Conservation (phyloP, 2,888 invertebrate genomes). For the Athalia circularis region DNA sequence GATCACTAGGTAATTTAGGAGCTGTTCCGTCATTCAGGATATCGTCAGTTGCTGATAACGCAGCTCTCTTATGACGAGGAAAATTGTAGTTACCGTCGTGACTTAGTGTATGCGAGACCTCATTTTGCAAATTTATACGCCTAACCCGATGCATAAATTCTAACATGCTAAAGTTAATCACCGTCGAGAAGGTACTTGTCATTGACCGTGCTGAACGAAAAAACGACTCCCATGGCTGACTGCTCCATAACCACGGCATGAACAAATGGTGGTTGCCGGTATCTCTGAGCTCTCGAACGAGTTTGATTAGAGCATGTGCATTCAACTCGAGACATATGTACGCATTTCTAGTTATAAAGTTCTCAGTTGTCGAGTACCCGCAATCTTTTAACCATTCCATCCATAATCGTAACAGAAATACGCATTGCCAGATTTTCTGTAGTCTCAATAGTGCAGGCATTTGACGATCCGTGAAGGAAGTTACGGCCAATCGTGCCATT, state of each 20-base stretch:
- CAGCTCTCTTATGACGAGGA: slow-evolving; percentile 9
- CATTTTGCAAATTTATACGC: slow-evolving; percentile 44
- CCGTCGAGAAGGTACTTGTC: slow-evolving; percentile 49
- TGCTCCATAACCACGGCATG: slow-evolving; percentile 46
- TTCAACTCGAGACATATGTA: slow-evolving; percentile 43
- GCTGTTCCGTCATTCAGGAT: background rate
- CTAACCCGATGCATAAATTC: slow-evolving; percentile 47
- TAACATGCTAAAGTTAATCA: slow-evolving; percentile 47
- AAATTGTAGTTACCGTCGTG: slow-evolving; percentile 2
- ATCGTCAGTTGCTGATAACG: background rate
- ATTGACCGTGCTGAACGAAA: slow-evolving; percentile 48
- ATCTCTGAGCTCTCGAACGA: slow-evolving; percentile 38
- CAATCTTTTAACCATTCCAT: background rate
- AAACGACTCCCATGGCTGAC: slow-evolving; percentile 50
- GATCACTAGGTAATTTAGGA: background rate
- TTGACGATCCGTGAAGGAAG: too few species aligned
- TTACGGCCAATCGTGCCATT: slow-evolving; percentile 33
- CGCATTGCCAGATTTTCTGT: slow-evolving; percentile 21
- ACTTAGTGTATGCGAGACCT: slow-evolving; percentile 30
- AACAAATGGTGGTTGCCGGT: slow-evolving; percentile 24
- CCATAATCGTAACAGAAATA: slow-evolving; percentile 2
- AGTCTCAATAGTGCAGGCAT: background rate
- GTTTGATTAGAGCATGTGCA: slow-evolving; percentile 38
- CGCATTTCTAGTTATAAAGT: slow-evolving; percentile 45
- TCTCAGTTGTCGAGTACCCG: slow-evolving; percentile 18